Base-by-base conservation (phyloP, 2,113 vertebrate species). In the Cheirogaleus medius region DNA sequence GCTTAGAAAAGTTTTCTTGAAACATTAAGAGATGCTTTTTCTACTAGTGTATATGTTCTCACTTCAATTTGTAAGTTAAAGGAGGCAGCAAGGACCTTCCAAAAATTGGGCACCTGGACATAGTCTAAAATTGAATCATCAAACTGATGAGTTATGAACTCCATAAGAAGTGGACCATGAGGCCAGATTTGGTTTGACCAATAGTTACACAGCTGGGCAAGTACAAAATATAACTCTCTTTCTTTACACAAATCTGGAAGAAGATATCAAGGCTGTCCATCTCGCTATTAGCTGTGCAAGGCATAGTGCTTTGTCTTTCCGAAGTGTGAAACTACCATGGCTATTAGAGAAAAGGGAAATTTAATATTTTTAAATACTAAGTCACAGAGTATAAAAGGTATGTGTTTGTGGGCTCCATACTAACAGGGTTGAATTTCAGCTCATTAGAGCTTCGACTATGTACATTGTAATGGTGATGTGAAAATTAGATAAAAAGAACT, bases 401-500 rank as follows among this genome's bases (percentile, higher is more conserved):
- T 73, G 6, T 3, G 23, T 88, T 47, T 58, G 12, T 73, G 54
- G 15, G 3, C 49, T 90, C 54, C 37, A 5, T 12, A 25, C 7
- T 42, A 68, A 49, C 42, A 84, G 58, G 32, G 52, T 27, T 87
- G 54, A 71, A 32, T 42, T 82, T 93, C 68, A 92, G 86, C 49
- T 91, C 25, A 39, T 42, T 69, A 56, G 34, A 64, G 47, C 44
- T 80, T 80, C 63, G 10, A 15, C 15, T 47, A 13, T 71, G 20
- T 56, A 56, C 32, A 54, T 78, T 69, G 58, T 69, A 80, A 39
- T 54, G 80, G 69, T 25, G 69, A 63, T 44, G 25, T 74, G 69
- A 87, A 71, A 96, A 90, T 84, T 39, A 90, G 54, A 97, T 69
- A 47, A 52, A 37, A 25, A 47, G n/a, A 81, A 56, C 29, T 63